Base-by-base conservation (phyloP, 2,888 invertebrate genomes). In the Cryptosula pallasiana region DNA sequence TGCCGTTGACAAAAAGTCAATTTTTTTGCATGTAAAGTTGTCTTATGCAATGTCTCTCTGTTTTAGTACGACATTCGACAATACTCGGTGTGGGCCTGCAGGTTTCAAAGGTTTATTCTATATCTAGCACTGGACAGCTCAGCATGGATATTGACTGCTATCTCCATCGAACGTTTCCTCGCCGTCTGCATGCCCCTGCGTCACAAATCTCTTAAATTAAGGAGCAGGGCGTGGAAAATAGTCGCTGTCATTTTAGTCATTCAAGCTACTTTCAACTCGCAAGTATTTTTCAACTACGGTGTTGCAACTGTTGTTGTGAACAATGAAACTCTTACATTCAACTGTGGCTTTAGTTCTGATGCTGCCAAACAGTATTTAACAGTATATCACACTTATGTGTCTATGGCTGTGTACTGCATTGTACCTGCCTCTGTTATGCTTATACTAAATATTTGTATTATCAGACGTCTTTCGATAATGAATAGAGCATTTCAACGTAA, bases 1-100 rank as follows among this genome's bases (percentile, higher is more conserved):
- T n/a, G n/a, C n/a, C n/a, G n/a, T n/a, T n/a, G n/a, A n/a, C n/a
- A n/a, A n/a, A n/a, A n/a, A n/a, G n/a, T n/a, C n/a, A n/a, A n/a
- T n/a, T n/a, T n/a, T n/a, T n/a, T n/a, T n/a, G n/a, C n/a, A n/a
- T n/a, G n/a, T n/a, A n/a, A n/a, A n/a, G n/a, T n/a, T n/a, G n/a
- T n/a, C n/a, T n/a, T n/a, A n/a, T n/a, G n/a, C n/a, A n/a, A n/a
- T n/a, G n/a, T n/a, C n/a, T 45, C 20, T 45, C 45, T 13, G 5
- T 63, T 63, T 25, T 63, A 63, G 63, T 63, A 63, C n/a, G 63
- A 63, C 27, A 63, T 63, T 5, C 25, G 63, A 32, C 63, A 63
- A 34, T 63, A 63, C 34, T 63, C 63, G 2, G 32, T 32, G 32
- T 63, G 63, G 63, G 34, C 63, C 9, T 63, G 63, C 63, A 27